Evolutionary conservation across 2,113 vertebrate species (phyloP), one percentile per base, ranked within the genome.

Genomic region (Elephas maximus): DNA sequence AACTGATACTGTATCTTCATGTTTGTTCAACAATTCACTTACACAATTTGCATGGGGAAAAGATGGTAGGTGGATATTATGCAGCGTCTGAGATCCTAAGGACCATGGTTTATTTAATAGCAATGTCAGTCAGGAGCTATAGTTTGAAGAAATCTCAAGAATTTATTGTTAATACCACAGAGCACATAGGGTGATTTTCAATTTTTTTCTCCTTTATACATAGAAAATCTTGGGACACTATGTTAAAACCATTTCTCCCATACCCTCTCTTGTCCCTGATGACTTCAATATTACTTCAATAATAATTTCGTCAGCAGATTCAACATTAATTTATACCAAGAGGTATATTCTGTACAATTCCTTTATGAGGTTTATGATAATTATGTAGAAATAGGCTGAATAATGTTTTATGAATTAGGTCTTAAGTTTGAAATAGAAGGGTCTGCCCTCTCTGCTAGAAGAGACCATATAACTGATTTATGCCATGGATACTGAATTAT

Each of bases 391-490:
- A 95, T 95, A 83, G 82, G 60, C 21, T 98, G 95, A 97, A 96
- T 12, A 95, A 83, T 88, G 90, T 91, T 96, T 97, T 98, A 98
- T 95, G 94, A 98, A 98, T 98, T 98, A 98, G 76, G 96, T 98
- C 83, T 96, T 98, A 97, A 97, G 81, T 7, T 95, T 92, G 92
- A 98, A 97, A 97, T 93, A 97, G 92, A 98, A 98, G 93, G 91
- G 95, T 74, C 95, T 98, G 95, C 82, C 85, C 96, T 95, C 95
- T 97, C 97, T 98, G 96, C 48, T 97, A 67, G 96, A 98, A 97
- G 28, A 82, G 63, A 93, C 83, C 93, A 44, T 83, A 88, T 92
- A 96, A 92, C 92, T 97, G 91, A 98, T 98, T 98, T 98, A 98
- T 98, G 96, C 83, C 67, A 90, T 17, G 41, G 93, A 97, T 93